Conservation (phyloP, 2,888 invertebrate genomes). For the Ormyrus rosae region DNA sequence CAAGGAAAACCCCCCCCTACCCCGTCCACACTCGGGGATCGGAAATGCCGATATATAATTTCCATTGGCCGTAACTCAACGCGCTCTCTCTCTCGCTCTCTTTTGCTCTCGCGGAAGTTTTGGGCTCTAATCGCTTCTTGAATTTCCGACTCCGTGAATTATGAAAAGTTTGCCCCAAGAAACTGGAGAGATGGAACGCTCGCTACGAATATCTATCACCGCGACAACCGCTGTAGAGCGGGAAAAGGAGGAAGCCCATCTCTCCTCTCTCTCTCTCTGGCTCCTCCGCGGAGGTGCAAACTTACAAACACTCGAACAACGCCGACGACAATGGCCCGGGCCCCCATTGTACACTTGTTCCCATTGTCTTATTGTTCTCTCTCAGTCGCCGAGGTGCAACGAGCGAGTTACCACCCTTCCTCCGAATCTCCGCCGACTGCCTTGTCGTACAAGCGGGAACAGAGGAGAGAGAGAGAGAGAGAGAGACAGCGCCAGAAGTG, state of each 20-base stretch:
- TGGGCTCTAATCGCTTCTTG: constrained; percentile 52
- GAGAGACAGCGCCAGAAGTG: background rate
- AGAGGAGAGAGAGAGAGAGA: background rate
- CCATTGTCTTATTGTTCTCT: constrained; percentile 70
- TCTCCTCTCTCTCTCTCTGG: constrained; percentile 12
- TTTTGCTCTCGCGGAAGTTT: constrained; percentile 10
- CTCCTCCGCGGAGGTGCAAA: constrained; percentile 28
- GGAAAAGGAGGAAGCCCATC: constrained; percentile 4
- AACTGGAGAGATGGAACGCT: constrained; percentile 26
- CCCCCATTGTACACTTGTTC: constrained; percentile 69
- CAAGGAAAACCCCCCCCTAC: constrained; percentile 2
- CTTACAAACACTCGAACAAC: constrained; percentile 56
- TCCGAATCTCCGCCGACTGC: constrained; percentile 16
- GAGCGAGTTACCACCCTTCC: constrained; percentile 53
- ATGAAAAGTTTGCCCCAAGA: constrained; percentile 55
- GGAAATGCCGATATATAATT: constrained; percentile 44
- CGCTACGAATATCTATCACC: constrained; percentile 48
- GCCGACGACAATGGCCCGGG: constrained; percentile 59
- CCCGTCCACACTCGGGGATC: background rate
- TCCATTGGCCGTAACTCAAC: constrained; percentile 48
- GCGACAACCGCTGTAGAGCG: constrained; percentile 1
- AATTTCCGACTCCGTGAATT: constrained; percentile 51
- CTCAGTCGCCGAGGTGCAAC: constrained; percentile 37
- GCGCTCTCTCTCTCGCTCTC: constrained; percentile 17
- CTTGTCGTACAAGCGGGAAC: constrained; percentile 36